A percentile compares a stretch with the other conserved stretches of the same genome.
These are phyloP conservation scores for Tortrix viridana DNA, from an alignment of 2,888 invertebrate species.

Conservation along the genomic window DNA sequence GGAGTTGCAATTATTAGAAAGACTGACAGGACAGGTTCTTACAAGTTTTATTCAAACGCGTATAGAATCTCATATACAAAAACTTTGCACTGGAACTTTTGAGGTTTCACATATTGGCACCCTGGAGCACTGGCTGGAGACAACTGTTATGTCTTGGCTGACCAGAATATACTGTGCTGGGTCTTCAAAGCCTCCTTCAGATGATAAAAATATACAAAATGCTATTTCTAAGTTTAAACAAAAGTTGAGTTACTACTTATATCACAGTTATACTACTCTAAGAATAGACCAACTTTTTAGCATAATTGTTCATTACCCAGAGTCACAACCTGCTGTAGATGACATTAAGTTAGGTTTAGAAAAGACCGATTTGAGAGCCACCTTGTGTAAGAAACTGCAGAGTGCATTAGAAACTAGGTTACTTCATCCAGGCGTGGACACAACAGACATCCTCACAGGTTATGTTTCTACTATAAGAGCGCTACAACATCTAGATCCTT, in stretches of 20 bases:
- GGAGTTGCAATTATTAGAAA: conserved; percentile 91
- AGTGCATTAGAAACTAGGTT: conserved; percentile 93
- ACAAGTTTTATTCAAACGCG: conserved; percentile 92
- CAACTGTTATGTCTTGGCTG: conserved; percentile 94
- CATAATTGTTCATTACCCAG: conserved; percentile 98
- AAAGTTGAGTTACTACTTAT: conserved; percentile 91
- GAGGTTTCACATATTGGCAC: conserved; percentile 91
- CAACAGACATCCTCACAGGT: conserved; percentile 97
- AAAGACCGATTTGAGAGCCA: conserved; percentile 91
- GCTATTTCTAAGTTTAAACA: conserved; percentile 88
- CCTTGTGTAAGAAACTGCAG: conserved; percentile 91
- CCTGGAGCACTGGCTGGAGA: conserved; percentile 94
- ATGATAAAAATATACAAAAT: conserved; percentile 80
- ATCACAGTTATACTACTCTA: conserved; percentile 94
- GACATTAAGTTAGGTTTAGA: conserved; percentile 94
- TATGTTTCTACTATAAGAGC: conserved; percentile 98
- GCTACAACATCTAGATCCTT: conserved; percentile 95
- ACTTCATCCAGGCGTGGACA: conserved; percentile 97
- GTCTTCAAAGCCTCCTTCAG: conserved; percentile 82
- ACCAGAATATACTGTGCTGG: conserved; percentile 91
- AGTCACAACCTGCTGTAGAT: conserved; percentile 95
- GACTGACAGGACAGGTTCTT: conserved; percentile 92
- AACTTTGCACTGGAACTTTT: conserved; percentile 93
- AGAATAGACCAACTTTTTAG: conserved; percentile 97
- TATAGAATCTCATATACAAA: conserved; percentile 93